phyloP scores from a whole-genome alignment of 2,888 invertebrate genomes.

The Hoplodrina blanda region DNA sequence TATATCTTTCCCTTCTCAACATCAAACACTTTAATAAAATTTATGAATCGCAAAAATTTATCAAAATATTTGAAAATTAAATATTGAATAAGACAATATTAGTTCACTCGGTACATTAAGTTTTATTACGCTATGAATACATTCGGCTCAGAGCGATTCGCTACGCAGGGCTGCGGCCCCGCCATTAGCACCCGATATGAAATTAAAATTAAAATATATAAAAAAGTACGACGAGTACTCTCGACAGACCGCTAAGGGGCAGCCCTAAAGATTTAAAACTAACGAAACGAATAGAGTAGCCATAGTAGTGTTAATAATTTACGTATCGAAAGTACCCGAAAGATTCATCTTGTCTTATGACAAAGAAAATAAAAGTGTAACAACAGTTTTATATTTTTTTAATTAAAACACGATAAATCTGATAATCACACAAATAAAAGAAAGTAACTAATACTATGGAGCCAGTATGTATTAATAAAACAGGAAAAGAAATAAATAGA shows the following conservation, averaged over 20 bases:
- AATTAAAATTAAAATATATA: conserved; percentile 91
- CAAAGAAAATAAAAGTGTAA: background rate
- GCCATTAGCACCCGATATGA: conserved; percentile 90
- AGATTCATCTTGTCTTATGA: background rate
- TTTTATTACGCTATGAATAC: conserved; percentile 89
- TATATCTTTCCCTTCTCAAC: conserved; percentile 59
- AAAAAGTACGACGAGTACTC: conserved; percentile 87
- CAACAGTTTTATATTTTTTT: background rate
- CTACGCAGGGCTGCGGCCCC: conserved; percentile 88
- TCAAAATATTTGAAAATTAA: conserved; percentile 86
- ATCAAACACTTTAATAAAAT: conserved; percentile 76
- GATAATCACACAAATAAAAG: background rate
- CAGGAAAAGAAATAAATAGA: background rate
- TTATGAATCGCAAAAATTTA: conserved; percentile 86
- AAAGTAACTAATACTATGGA: background rate
- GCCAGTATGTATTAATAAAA: background rate
- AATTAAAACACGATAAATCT: background rate
- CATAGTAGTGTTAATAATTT: background rate
- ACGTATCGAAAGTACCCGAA: background rate
- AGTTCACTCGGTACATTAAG: conserved; percentile 90
- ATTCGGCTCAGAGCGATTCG: conserved; percentile 87
- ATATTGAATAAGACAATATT: conserved; percentile 90
- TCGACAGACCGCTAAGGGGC: conserved; percentile 89
- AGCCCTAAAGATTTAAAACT: conserved; percentile 86
- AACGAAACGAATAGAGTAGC: conserved; percentile 75